Evolutionary conservation across 2,888 invertebrate species (phyloP).

Genomic region (Poecilobothrus nobilitatus): DNA sequence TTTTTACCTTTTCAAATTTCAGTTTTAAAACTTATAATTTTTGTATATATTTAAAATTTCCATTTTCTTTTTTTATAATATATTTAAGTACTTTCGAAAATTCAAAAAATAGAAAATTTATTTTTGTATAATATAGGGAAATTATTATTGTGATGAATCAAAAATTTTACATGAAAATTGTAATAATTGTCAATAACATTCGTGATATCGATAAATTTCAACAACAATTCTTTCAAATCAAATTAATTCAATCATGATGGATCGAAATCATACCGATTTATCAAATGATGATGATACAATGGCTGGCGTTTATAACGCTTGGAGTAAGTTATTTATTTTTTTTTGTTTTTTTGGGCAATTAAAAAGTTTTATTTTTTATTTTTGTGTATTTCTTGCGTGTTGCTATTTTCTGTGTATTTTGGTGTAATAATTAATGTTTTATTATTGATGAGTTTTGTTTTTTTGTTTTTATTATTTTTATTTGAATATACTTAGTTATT

Average conservation of each 20-base stretch:
- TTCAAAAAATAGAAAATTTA: too few species aligned
- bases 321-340: conserved; percentile 49
- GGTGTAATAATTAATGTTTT: too few species aligned
- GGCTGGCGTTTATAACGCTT: conserved; percentile 57
- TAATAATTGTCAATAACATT: background rate
- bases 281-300: conserved; percentile 48
- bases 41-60: too few species aligned
- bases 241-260: conserved; percentile 15
- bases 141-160: background rate
- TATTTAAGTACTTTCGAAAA: too few species aligned
- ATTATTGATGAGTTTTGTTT: too few species aligned
- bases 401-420: background rate
- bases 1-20: too few species aligned
- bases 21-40: background rate
- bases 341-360: background rate
- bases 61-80: too few species aligned
- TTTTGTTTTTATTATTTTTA: too few species aligned
- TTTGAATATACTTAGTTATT: too few species aligned
- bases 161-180: background rate
- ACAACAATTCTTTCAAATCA: background rate
- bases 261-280: conserved; percentile 18
- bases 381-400: conserved; percentile 2
- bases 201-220: background rate
- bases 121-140: background rate
- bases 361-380: background rate